Evolutionary conservation across 2,113 vertebrate genomes (phyloP).

Genomic region (Platycercus adscitus): DNA sequence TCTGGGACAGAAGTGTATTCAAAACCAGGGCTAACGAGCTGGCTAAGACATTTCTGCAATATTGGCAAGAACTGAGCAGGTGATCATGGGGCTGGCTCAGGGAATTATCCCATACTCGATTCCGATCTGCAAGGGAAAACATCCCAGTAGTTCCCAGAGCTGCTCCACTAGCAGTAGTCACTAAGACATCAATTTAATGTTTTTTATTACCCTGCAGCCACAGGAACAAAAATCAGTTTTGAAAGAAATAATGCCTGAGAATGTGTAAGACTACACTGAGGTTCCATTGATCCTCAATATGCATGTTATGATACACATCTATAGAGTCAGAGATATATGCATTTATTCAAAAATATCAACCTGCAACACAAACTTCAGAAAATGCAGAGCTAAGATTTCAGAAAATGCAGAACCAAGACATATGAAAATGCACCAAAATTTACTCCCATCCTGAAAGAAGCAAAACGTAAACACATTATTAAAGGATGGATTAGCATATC

Average conservation of each 20-base stretch:
- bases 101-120: neutral
- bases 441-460: neutral
- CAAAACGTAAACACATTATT: constrained; percentile 41
- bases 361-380: constrained; percentile 4
- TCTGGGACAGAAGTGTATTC: rapidly evolving
- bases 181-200: neutral
- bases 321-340: neutral
- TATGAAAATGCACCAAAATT: neutral
- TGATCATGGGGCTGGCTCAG: neutral
- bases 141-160: neutral
- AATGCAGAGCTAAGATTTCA: neutral
- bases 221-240: constrained; percentile 7
- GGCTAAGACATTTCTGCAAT: neutral
- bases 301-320: neutral
- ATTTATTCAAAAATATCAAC: neutral
- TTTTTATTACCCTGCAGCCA: neutral
- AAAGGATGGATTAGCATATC: constrained; percentile 6
- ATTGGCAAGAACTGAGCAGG: neutral
- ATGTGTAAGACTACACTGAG: neutral
- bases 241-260: neutral
- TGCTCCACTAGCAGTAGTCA: neutral
- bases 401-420: neutral
- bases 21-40: neutral
- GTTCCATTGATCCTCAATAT: neutral
- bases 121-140: neutral